Evolutionary conservation across 2,888 invertebrate genomes (phyloP), one percentile per base, ranked within the genome.

Genomic region (Hololepta plana): DNA sequence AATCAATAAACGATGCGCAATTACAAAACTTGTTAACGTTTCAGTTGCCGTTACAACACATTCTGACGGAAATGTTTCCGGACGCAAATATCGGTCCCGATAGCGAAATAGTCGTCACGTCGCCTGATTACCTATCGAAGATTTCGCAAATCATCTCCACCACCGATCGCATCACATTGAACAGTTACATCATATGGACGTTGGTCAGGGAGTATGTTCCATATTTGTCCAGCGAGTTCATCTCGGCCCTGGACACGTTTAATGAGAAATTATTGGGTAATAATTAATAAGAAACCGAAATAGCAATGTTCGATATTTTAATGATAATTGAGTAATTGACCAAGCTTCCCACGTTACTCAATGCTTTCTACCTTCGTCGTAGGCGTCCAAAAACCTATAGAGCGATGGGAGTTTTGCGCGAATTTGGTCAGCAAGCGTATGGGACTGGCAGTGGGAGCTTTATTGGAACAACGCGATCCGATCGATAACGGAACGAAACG

Each of bases 101-200:
- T 20, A 66, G 65, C 1, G 56, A 59, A 40, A 52, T 70, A 1
- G 48, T 64, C 16, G 51, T 67, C 1, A 45, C 55, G 8, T 61
- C 62, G 10, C 46, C 53, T 4, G 53, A 59, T 21, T 69, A 67
- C 47, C 43, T 69, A 15, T 42, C 44, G 16, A 53, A 59, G 30
- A 48, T 69, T 28, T 60, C 64, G 4, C 50, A 47, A 28, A 54
- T 65, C 9, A 54, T 64, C 12, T 55, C 62, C 1, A 47, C 58
- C 0, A 59, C 62, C 8, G 62, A 64, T 35, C 43, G 51, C 26
- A 43, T 61, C 29, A 59, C 58, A 7, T 42, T 66, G 36, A 67
- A 67, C 44, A 62, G 65, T 40, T 70, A 67, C 42, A 41, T 65
- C 31, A 62, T 66, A 35, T 69, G 68, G 67, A 57, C 59, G 13